phyloP scores from a whole-genome alignment of 2,113 vertebrate species.

The Sceloporus undulatus region DNA sequence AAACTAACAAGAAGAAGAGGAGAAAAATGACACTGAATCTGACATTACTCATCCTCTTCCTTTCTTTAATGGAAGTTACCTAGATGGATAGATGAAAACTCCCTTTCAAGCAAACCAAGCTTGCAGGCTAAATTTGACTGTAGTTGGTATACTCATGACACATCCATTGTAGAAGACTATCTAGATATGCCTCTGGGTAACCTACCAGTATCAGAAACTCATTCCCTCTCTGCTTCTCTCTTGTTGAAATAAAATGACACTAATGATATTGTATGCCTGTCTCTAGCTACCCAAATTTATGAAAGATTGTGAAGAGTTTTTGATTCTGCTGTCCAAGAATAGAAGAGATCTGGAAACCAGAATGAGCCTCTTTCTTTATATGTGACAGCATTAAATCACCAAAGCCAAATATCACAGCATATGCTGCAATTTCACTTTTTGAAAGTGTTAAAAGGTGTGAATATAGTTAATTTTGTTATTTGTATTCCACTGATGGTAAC shows the following conservation, averaged over 20 bases:
- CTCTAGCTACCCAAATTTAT: background rate
- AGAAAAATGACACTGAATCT: background rate
- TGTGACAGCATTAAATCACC: background rate
- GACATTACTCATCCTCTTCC: background rate
- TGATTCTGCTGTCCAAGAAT: accelerated
- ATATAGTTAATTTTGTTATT: too few relatives aligned
- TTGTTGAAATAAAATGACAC: conserved; percentile 21
- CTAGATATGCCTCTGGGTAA: background rate
- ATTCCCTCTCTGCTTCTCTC: background rate
- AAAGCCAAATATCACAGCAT: background rate
- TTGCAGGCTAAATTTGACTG: background rate
- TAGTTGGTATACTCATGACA: conserved; percentile 31
- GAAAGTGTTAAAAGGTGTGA: conserved; percentile 15
- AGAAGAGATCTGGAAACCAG: conserved; percentile 17
- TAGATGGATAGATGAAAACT: conserved; percentile 6
- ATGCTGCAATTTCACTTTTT: conserved; percentile 10
- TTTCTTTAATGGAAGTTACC: conserved; percentile 2
- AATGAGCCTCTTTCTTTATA: background rate
- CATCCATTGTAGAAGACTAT: background rate
- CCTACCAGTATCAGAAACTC: conserved; percentile 34
- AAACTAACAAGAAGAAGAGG: background rate
- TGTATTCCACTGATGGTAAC: too few relatives aligned
- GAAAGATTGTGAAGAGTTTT: background rate
- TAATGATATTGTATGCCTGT: conserved; percentile 1
- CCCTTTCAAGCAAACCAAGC: conserved; percentile 17